A percentile compares a stretch with the other conserved stretches of the same genome.
These are phyloP conservation scores for Acipenser transmontanus DNA, from an alignment of 2,797 vertebrate species.

Conservation along the genomic window DNA sequence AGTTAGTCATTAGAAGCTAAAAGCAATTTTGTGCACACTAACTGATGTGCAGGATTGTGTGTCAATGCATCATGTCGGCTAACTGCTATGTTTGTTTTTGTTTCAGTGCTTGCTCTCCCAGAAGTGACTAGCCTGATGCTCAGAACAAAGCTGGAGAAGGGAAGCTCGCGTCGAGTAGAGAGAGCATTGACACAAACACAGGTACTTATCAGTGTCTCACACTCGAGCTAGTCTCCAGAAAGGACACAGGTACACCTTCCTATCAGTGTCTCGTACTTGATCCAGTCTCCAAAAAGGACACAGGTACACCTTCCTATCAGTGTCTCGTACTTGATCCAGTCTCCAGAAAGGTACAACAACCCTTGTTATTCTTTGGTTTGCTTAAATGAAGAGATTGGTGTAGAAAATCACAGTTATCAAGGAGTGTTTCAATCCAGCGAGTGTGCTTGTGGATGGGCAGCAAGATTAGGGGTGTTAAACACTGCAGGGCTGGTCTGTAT, in stretches of 20 bases:
- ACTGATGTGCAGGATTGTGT: too few species aligned
- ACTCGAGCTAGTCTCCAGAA: background rate
- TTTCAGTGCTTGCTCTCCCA: constrained; percentile 83
- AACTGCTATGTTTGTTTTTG: constrained; percentile 10
- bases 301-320: constrained; percentile 1
- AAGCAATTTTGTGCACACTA: too few species aligned
- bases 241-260: constrained; percentile 8
- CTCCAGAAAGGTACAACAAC: background rate
- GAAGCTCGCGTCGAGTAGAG: constrained; percentile 76
- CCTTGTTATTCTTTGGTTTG: background rate
- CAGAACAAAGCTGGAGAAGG: constrained; percentile 79
- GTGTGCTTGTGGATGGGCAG: background rate
- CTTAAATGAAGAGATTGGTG: background rate
- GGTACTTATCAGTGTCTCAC: constrained; percentile 48
- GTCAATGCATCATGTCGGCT: too few species aligned
- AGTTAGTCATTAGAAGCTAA: too few species aligned
- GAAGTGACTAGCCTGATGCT: constrained; percentile 79
- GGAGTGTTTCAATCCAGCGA: background rate
- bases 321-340: background rate
- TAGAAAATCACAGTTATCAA: background rate
- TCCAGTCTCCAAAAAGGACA: constrained; percentile 4
- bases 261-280: background rate
- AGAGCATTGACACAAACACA: constrained; percentile 92
- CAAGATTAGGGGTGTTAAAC: background rate
- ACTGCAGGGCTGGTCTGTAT: background rate